Evolutionary conservation across 2,888 invertebrate genomes (phyloP).

Genomic region (Coenonympha arcania): DNA sequence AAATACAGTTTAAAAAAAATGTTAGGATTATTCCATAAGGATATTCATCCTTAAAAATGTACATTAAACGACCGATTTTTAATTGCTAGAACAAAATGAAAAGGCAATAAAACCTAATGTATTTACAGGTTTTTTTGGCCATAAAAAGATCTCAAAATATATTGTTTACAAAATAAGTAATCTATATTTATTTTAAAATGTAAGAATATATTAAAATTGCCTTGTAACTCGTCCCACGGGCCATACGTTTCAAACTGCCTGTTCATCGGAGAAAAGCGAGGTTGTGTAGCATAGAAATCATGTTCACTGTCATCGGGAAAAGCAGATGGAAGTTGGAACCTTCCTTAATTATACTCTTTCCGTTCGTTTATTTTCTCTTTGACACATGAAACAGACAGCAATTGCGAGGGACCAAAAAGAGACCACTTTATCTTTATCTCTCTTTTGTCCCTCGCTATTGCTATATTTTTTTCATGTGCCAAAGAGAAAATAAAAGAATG

Average conservation of each 20-base stretch:
- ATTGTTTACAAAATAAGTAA: slow-evolving; percentile 14
- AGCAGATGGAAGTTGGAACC: no score
- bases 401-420: no score
- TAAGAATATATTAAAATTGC: slow-evolving; percentile 17
- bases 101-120: slow-evolving; percentile 21
- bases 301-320: no score
- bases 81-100: slow-evolving; percentile 23
- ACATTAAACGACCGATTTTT: slow-evolving; percentile 3
- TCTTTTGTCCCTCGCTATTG: no score
- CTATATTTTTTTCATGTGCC: no score
- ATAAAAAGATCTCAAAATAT: slow-evolving; percentile 21
- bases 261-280: no score
- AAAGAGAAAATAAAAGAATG: no score
- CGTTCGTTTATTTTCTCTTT: no score
- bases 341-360: no score
- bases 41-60: slow-evolving; percentile 21
- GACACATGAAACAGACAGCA: no score
- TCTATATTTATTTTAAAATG: slow-evolving; percentile 12
- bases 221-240: slow-evolving; percentile 9
- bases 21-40: slow-evolving; percentile 9
- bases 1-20: neutral
- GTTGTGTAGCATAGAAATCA: no score
- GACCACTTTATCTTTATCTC: no score
- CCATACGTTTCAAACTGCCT: neutral
- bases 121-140: slow-evolving; percentile 12